Evolutionary conservation across 2,888 invertebrate species (phyloP), one percentile per base, ranked within the genome.

Genomic region (Cremastobaeus sp.): DNA sequence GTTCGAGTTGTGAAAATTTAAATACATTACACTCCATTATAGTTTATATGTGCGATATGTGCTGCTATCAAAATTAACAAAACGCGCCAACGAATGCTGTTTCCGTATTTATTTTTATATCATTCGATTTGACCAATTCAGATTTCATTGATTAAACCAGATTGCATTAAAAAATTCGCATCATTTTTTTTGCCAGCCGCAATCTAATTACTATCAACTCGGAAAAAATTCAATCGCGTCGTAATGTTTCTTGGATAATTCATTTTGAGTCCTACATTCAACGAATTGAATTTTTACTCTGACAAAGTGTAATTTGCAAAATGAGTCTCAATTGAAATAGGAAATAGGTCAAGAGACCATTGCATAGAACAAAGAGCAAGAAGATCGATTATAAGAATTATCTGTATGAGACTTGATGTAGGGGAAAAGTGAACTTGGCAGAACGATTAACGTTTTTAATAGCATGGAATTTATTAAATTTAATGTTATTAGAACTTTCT

Each of bases 301-400:
- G 41, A 37, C 39, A 52, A 20, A 17, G 25, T 32, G 34, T 37
- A 45, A 45, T 57, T 57, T 43, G 21, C 21, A 34, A 34, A 41
- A 32, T 43, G 50, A 60, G 28, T 50, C 54, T 64, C 54, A 47
- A 64, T 69, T 48, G 60, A 81, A 83, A 81, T 80, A 77, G 76
- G 74, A 81, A 83, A 77, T 83, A 75, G 82, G 83, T 83, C 82
- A 79, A 80, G 79, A 77, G 78, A 78, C 76, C 45, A 76, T 77
- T 73, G 74, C 69, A 54, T 68, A 74, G 37, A 69, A 21, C 32
- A 32, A 25, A 17, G 35, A 35, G 34, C 12, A 39, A 28, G 28
- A 52, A 47, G 32, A 70, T 37, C 64, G 54, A 54, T 45, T 18
- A 45, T 45, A 54, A 54, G 54, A 64, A 64, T 45, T 64, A 64